Conservation (phyloP, 2,113 vertebrate genomes). For the Trogon melanurus region DNA sequence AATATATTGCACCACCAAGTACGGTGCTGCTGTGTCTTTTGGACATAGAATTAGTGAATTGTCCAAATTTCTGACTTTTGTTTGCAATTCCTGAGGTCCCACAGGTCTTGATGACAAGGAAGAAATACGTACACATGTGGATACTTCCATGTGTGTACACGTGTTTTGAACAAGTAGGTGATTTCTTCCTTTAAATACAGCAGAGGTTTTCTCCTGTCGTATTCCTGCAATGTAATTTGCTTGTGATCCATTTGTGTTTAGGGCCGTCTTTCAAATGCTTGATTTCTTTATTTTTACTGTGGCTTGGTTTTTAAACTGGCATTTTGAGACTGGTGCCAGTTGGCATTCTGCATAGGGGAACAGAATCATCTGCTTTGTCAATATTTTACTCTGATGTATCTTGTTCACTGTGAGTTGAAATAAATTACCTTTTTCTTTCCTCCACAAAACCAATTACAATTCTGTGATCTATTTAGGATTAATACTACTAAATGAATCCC, state of each 20-base stretch:
- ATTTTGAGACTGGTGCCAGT: constrained; percentile 42
- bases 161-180: not conserved
- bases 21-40: not conserved
- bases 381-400: constrained; percentile 69
- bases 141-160: accelerated
- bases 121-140: accelerated
- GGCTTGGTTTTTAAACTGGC: constrained; percentile 1
- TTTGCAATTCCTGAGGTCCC: not conserved
- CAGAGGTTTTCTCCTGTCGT: not conserved
- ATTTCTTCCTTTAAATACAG: not conserved
- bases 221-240: not conserved
- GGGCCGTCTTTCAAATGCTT: not conserved
- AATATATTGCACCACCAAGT: not conserved
- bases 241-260: not conserved
- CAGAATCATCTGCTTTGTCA: constrained; percentile 56
- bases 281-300: constrained; percentile 4
- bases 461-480: constrained; percentile 24
- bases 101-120: not conserved
- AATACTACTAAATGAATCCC: not conserved
- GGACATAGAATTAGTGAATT: not conserved
- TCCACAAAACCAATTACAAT: constrained; percentile 31
- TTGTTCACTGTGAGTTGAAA: constrained; percentile 64
- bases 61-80: not conserved
- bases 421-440: constrained; percentile 63
- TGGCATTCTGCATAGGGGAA: constrained; percentile 57